Base-by-base conservation (phyloP, 2,888 invertebrate genomes). In the Eupithecia abbreviata region DNA sequence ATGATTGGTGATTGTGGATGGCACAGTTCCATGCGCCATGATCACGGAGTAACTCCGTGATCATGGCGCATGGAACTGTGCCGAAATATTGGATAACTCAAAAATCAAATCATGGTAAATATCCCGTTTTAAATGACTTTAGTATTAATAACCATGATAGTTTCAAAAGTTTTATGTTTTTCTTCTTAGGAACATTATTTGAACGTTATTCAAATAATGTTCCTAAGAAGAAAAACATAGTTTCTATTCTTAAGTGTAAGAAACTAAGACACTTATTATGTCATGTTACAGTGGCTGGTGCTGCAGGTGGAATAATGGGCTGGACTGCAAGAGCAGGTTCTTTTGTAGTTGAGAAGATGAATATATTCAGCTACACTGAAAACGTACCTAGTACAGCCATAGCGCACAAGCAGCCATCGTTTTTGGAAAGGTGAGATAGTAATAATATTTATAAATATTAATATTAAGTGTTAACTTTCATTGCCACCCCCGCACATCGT, bases 261-360 rank as follows among this genome's bases (percentile, higher is more conserved):
- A 51, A 58, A 55, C 13, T 5, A 5, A 15, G 15, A 55, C 3
- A 62, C 4, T n/a, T 0, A 68, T 68, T 45, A 10, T 45, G n/a
- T 62, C 10, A 47, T 4, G 12, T 74, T 81, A 5, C 80, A 91
- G 91, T 89, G 41, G 85, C 88, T 67, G 92, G 92, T 75, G 89
- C 92, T 5, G 88, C 95, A 7, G 95, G 95, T 41, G 96, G 96
- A 10, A 93, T 96, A 9, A 95, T 96, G 91, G 97, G 97, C 15
- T 98, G 98, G 98, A 97, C 98, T 0, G 96, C 97, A 9, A 95
- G 97, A 78, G 98, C 98, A 7, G 97, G 98, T 2, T 97, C 96
- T 55, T 98, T 97, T 88, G 97, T 98, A 6, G 97, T 97, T 5
- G 97, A 98, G 84, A 98, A 98, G 89, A 98, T 98, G 97, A 95